phyloP scores from a whole-genome alignment of 2,888 invertebrate genomes.

The Eristalis tenax region DNA sequence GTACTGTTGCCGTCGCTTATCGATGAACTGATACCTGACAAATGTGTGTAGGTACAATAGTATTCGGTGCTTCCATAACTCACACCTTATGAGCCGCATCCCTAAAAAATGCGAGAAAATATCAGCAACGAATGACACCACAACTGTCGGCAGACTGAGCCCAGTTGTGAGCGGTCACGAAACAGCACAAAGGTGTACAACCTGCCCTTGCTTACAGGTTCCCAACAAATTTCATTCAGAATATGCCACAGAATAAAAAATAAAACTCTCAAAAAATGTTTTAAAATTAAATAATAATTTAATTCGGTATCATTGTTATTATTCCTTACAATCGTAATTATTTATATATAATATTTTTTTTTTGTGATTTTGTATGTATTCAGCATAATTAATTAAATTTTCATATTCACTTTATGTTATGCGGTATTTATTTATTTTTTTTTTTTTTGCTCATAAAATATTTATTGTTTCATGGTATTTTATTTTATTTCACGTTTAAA shows the following conservation, averaged over 20 bases:
- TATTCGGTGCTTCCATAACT: no score
- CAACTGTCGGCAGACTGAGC: no score
- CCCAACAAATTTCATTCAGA: not conserved
- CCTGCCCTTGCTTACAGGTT: not conserved
- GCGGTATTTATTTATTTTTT: conserved; percentile 12
- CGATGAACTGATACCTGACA: no score
- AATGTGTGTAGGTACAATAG: no score
- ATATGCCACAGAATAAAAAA: not conserved
- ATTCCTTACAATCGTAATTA: conserved; percentile 63
- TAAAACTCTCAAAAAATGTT: conserved; percentile 29
- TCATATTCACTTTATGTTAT: conserved; percentile 15
- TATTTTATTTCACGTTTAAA: conserved; percentile 38
- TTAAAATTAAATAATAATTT: conserved; percentile 72
- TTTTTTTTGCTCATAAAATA: conserved; percentile 30
- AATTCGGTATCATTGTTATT: conserved; percentile 70
- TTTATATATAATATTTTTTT: conserved; percentile 50
- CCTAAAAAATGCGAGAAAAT: no score
- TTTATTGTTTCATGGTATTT: conserved; percentile 49
- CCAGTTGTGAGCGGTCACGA: no score
- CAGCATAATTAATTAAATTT: conserved; percentile 53
- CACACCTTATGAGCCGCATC: no score
- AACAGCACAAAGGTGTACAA: no score
- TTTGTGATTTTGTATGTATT: conserved; percentile 59
- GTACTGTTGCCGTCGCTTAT: no score
- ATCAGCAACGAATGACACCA: no score